Base-by-base conservation (phyloP, 2,113 vertebrate genomes). In the Vulpes ferrilata region DNA sequence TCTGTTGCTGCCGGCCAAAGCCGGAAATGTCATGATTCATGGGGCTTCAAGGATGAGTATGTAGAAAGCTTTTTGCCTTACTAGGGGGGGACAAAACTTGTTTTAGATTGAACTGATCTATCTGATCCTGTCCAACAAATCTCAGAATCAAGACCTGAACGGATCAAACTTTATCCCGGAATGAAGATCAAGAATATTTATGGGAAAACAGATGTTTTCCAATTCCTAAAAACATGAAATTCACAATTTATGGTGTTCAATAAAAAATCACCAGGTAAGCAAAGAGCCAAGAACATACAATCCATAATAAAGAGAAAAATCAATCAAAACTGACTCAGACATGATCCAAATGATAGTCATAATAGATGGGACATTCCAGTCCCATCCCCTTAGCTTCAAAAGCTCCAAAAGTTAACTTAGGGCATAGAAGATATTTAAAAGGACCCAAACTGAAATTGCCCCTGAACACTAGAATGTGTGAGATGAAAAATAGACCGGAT, bases 81-180 rank as follows among this genome's bases (percentile, higher is more conserved):
- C 6, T 85, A 67, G 38, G 6, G 43, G 35, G n/a, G 81, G 10
- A 3, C 25, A 83, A 32, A 86, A 48, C 83, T 27, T 67, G 23
- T 65, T 16, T 51, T 38, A 13, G 43, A 55, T 25, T 35, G 65
- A 93, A 69, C 25, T 6, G 3, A 38, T 64, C 15, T 83, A 13
- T 82, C 12, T 19, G 55, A 32, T n/a, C 20, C 16, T 48, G 27
- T 15, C 3, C 32, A 60, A 60, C 8, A 51, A 43, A 89, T 53
- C 17, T 60, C 19, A 88, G 83, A 95, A 91, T 30, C 32, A 82
- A 90, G 79, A 76, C 7, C 32, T 53, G 22, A 76, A 93, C 92
- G 16, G 30, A 32, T 57, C 11, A 43, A 43, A 69, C n/a, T 88
- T 23, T 38, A 32, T 79, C 51, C 3, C 16, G 67, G 12, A 62